A percentile compares a stretch with the other conserved stretches of the same genome.
Evolutionary conservation across 2,113 vertebrate species (phyloP).

Genomic region (Brevimyrus niger): DNA sequence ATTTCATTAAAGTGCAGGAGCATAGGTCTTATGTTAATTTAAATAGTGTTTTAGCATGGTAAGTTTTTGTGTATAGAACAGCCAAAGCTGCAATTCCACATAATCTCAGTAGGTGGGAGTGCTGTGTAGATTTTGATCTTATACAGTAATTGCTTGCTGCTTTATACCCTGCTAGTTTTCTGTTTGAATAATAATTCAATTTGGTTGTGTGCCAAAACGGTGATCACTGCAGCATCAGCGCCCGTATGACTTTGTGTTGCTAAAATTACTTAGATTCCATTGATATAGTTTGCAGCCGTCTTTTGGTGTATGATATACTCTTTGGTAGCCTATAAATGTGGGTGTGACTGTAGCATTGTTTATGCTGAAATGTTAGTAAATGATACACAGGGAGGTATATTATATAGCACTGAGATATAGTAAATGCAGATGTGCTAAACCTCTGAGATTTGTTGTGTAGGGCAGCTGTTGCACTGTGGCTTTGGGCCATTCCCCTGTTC

Average conservation of each 20-base stretch:
- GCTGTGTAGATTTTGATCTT: constrained; percentile 11
- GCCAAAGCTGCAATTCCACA: not conserved
- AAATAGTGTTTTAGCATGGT: not conserved
- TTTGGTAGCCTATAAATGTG: not conserved
- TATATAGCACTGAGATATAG: not conserved
- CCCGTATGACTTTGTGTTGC: not conserved
- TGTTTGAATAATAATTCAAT: not conserved
- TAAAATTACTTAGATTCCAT: not conserved
- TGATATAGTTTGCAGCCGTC: not conserved
- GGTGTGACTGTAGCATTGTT: not conserved
- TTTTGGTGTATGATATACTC: not conserved
- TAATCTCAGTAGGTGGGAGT: constrained; percentile 40
- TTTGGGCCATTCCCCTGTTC: constrained; percentile 3
- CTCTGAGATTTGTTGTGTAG: not conserved
- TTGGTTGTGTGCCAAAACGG: not conserved
- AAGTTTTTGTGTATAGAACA: not conserved
- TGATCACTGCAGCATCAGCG: not conserved
- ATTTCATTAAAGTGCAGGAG: not conserved
- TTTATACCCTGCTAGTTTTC: not conserved
- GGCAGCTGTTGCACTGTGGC: not conserved
- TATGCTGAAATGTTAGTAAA: not conserved
- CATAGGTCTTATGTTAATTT: not conserved
- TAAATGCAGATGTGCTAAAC: not conserved
- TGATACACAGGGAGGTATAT: not conserved
- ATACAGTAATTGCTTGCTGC: not conserved